Conservation (phyloP, 2,113 vertebrate genomes). For the Bubo scandiacus region DNA sequence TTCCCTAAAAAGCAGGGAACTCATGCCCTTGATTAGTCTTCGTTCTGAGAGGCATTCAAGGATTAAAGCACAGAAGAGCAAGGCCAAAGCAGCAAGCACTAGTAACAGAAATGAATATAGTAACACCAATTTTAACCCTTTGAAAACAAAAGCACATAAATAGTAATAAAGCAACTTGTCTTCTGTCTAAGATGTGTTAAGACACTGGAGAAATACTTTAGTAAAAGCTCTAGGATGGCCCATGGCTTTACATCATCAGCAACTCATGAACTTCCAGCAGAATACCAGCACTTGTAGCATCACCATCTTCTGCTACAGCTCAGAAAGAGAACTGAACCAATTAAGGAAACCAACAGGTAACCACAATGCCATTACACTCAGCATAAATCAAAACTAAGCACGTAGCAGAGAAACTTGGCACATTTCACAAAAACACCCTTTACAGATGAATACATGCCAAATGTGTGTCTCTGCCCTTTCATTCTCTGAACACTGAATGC, state of each 20-base stretch:
- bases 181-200: neutral
- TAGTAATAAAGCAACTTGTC: neutral
- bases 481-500: neutral
- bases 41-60: neutral
- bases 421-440: neutral
- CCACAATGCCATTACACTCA: neutral
- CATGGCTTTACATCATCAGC: rapidly evolving
- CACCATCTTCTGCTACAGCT: neutral
- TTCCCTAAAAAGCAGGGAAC: neutral
- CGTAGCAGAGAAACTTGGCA: neutral
- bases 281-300: neutral
- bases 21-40: neutral
- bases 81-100: neutral
- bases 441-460: neutral
- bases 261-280: neutral
- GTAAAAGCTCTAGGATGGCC: neutral
- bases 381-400: neutral
- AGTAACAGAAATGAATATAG: neutral
- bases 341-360: neutral
- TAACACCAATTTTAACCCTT: neutral
- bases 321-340: neutral
- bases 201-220: neutral
- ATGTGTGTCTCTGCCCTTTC: neutral
- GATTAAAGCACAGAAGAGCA: neutral
- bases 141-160: neutral